phyloP scores from a whole-genome alignment of 2,797 vertebrate genomes.

The Phataginus tetradactyla region DNA sequence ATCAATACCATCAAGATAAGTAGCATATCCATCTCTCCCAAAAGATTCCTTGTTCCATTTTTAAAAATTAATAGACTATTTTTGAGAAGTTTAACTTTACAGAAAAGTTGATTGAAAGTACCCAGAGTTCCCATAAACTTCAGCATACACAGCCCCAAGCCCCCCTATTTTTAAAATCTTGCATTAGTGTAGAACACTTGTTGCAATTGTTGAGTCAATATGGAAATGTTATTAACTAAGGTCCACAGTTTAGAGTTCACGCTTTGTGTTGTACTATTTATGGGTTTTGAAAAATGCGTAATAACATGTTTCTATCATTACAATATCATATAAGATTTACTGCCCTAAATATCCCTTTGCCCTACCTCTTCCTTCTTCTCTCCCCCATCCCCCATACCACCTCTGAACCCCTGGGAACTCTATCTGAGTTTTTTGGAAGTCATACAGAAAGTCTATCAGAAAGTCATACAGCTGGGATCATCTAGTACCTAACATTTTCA shows the following conservation, averaged over 20 bases:
- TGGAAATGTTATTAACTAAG: background rate
- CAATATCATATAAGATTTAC: background rate
- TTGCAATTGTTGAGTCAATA: background rate
- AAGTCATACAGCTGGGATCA: background rate
- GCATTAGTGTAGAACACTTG: background rate
- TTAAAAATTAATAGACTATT: background rate
- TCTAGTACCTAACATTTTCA: background rate
- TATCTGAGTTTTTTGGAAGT: too few relatives aligned
- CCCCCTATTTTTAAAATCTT: background rate
- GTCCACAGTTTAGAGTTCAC: background rate
- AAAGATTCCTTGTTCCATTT: background rate
- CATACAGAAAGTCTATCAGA: too few relatives aligned
- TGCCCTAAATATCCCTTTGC: background rate
- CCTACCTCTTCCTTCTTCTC: background rate
- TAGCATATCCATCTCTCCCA: background rate
- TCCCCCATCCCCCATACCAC: too few relatives aligned
- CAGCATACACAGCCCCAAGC: too few relatives aligned
- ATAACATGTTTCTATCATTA: background rate
- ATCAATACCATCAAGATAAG: background rate
- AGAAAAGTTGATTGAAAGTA: background rate
- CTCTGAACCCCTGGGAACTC: background rate
- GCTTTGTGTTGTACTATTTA: background rate
- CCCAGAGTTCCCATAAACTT: background rate
- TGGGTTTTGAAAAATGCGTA: background rate
- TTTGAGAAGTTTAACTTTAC: background rate